phyloP scores from a whole-genome alignment of 2,888 invertebrate species.

The Mimas tiliae region DNA sequence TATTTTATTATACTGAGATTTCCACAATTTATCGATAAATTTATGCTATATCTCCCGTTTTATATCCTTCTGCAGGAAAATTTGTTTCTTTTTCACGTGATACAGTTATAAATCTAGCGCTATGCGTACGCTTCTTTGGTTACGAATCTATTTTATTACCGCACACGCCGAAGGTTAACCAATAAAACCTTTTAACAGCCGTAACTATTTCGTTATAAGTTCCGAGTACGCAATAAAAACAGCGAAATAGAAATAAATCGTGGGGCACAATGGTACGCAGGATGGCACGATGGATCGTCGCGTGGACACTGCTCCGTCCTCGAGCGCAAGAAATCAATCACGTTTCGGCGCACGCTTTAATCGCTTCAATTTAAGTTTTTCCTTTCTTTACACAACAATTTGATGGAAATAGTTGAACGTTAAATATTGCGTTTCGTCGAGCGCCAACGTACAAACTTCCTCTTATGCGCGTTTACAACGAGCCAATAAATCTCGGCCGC shows the following conservation, averaged over 20 bases:
- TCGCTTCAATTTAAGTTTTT: constrained; percentile 78
- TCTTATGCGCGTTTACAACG: constrained; percentile 66
- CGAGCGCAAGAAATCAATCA: constrained; percentile 72
- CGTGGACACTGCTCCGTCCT: constrained; percentile 36
- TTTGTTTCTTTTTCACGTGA: constrained; percentile 82
- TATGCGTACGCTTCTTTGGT: constrained; percentile 79
- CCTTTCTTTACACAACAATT: constrained; percentile 70
- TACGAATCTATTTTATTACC: constrained; percentile 83
- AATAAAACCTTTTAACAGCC: constrained; percentile 85
- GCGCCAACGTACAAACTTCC: constrained; percentile 68
- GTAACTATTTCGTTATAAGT: constrained; percentile 84
- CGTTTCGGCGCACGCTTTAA: constrained; percentile 61
- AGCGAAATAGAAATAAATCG: constrained; percentile 81
- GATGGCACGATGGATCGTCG: constrained; percentile 38
- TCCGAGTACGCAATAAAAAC: constrained; percentile 83
- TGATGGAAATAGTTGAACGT: constrained; percentile 75
- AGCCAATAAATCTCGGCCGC: constrained; percentile 72
- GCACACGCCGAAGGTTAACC: constrained; percentile 82
- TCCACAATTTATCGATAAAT: constrained; percentile 82
- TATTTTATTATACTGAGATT: constrained; percentile 83
- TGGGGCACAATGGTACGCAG: constrained; percentile 64
- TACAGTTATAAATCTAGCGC: constrained; percentile 79
- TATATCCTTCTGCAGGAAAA: constrained; percentile 78
- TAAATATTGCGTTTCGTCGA: constrained; percentile 65
- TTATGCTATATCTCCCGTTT: constrained; percentile 77